phyloP scores from a whole-genome alignment of 2,797 vertebrate species.

The Garrulus glandarius region DNA sequence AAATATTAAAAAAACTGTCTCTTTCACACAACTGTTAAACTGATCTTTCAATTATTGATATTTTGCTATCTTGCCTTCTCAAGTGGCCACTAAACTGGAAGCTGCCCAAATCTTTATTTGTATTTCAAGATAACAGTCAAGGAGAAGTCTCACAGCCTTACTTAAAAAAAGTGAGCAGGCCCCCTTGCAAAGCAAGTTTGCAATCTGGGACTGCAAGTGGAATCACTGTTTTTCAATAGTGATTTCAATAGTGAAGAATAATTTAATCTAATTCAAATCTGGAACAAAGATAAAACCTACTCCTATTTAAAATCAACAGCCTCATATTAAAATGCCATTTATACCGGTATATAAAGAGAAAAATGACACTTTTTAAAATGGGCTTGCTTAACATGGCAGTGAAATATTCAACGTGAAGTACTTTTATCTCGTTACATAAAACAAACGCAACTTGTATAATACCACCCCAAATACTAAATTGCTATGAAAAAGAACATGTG shows the following conservation, averaged over 20 bases:
- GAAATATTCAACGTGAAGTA: background rate
- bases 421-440: slow-evolving; percentile 49
- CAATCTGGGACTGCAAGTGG: background rate
- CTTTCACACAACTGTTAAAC: background rate
- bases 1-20: background rate
- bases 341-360: slow-evolving; percentile 27
- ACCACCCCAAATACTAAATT: slow-evolving; percentile 1
- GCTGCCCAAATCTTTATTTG: background rate
- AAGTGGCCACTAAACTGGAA: background rate
- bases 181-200: background rate
- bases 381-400: slow-evolving; percentile 36
- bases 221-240: background rate
- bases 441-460: slow-evolving; percentile 2
- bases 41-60: background rate
- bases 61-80: background rate
- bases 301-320: background rate
- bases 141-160: background rate
- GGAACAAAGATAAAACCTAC: background rate
- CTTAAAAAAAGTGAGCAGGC: background rate
- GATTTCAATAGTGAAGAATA: background rate
- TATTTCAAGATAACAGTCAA: background rate
- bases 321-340: background rate
- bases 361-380: slow-evolving; percentile 50
- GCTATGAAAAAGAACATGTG: slow-evolving; percentile 33
- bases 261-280: background rate